These are phyloP conservation scores for Phocides pigmalion DNA, from an alignment of 1,140 invertebrate genomes.

Conservation along the genomic window DNA sequence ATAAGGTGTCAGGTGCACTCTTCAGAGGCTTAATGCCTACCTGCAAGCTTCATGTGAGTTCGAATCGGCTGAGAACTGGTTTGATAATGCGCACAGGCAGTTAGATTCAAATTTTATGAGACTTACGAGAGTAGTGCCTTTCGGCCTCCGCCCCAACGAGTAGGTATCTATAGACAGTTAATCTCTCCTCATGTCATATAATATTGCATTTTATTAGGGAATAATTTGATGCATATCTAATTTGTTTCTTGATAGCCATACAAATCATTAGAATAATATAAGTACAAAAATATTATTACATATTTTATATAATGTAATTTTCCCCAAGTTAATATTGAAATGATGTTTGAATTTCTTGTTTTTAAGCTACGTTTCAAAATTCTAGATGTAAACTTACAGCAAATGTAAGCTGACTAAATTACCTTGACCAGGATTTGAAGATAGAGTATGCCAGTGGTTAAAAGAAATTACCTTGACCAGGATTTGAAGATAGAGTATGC, in stretches of 20 bases:
- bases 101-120: constrained; percentile 80
- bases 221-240: constrained; percentile 13
- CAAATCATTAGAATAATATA: neutral
- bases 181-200: constrained; percentile 1
- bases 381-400: too few relatives aligned
- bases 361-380: too few relatives aligned
- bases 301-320: too few relatives aligned
- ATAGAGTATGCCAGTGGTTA: too few relatives aligned
- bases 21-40: constrained; percentile 58
- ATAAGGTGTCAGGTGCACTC: constrained; percentile 66
- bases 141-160: constrained; percentile 42
- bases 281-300: neutral
- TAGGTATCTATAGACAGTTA: neutral
- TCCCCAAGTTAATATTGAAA: too few relatives aligned
- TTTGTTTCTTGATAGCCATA: neutral
- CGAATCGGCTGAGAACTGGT: constrained; percentile 60
- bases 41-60: constrained; percentile 58
- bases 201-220: constrained; percentile 4
- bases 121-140: constrained; percentile 62
- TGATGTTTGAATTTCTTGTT: too few relatives aligned
- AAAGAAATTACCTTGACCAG: too few relatives aligned
- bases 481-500: too few relatives aligned
- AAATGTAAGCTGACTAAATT: too few relatives aligned
- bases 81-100: constrained; percentile 65
- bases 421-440: too few relatives aligned